Evolutionary conservation across 1,140 invertebrate genomes (phyloP).

Genomic region (Globodera ellingtonae): DNA sequence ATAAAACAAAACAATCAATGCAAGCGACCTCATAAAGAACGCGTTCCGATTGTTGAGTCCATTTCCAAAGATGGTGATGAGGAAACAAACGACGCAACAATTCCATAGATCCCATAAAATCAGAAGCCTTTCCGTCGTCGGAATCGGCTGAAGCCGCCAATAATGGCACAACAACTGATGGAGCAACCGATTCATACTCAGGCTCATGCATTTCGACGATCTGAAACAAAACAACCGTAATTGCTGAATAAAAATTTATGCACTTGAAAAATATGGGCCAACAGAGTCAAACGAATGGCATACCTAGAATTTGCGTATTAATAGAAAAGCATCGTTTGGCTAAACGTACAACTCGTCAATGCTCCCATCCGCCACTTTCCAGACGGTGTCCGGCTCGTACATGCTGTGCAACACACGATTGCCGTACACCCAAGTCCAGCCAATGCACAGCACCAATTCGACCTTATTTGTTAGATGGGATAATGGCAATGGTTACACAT

Average conservation of each 20-base stretch:
- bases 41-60: constrained; percentile 3
- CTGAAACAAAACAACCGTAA: constrained; percentile 5
- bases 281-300: constrained; percentile 37
- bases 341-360: constrained; percentile 42
- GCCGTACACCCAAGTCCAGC: constrained; percentile 50
- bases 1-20: constrained; percentile 11
- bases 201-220: constrained; percentile 17
- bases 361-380: constrained; percentile 47
- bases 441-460: constrained; percentile 41
- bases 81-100: constrained; percentile 7
- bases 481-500: not conserved
- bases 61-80: not conserved
- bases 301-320: not conserved
- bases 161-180: not conserved
- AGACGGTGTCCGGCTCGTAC: not conserved
- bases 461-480: constrained; percentile 12
- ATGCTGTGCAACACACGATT: constrained; percentile 16
- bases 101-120: not conserved
- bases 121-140: not conserved
- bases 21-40: constrained; percentile 12
- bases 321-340: not conserved
- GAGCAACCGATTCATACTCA: not conserved
- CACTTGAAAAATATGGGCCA: constrained; percentile 58
- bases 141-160: not conserved
- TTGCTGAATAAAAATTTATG: constrained; percentile 2